Conservation (phyloP, 2,113 vertebrate species). For the Plestiodon gilberti region DNA sequence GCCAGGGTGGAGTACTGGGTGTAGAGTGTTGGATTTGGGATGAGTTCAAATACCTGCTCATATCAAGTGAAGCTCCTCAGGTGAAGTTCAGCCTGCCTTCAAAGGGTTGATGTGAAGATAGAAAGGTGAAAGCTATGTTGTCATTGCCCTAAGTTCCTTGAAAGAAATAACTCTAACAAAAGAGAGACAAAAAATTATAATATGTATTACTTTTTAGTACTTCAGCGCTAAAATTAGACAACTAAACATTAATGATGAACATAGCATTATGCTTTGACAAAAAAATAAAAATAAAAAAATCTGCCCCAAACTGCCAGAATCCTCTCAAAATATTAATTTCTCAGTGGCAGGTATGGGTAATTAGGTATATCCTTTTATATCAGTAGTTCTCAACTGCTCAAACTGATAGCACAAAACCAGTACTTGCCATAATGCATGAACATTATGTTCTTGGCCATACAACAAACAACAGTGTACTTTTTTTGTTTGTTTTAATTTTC, state of each 20-base stretch:
- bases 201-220: neutral
- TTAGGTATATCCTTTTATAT: constrained; percentile 30
- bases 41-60: neutral
- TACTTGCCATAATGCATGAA: neutral
- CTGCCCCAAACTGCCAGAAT: neutral
- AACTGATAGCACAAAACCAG: neutral
- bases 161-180: no score
- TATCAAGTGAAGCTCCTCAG: neutral
- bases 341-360: constrained; percentile 39
- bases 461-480: neutral
- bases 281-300: neutral
- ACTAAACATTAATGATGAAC: neutral
- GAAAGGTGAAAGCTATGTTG: neutral
- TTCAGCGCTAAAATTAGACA: neutral
- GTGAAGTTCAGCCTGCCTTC: neutral
- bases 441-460: neutral
- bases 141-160: neutral
- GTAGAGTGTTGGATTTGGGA: neutral
- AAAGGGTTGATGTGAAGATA: neutral
- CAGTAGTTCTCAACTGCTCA: constrained; percentile 27
- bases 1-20: neutral
- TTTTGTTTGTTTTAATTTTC: neutral
- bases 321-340: constrained; percentile 68
- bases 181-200: no score
- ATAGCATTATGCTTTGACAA: neutral